A percentile compares a stretch with the other conserved stretches of the same genome.
phyloP scores from a whole-genome alignment of 2,888 invertebrate species.

The Lordiphosa andalusiaca region DNA sequence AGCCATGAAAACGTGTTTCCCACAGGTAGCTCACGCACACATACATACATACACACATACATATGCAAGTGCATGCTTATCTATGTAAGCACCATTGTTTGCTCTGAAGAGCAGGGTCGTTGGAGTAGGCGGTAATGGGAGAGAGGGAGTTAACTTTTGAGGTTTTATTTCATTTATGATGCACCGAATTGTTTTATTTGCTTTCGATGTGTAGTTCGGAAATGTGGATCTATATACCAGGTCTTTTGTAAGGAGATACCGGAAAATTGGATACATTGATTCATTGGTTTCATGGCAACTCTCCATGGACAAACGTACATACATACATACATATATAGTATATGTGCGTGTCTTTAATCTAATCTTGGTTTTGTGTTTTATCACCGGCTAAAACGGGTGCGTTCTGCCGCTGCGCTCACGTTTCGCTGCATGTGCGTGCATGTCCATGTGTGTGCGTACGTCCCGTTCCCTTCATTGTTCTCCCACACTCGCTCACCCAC shows the following conservation, averaged over 20 bases:
- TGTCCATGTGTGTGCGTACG: constrained; percentile 7
- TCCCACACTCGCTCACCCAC: constrained; percentile 8
- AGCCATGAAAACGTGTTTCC: constrained; percentile 58
- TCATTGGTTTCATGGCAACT: too few relatives aligned
- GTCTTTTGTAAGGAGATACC: too few relatives aligned
- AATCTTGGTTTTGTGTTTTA: constrained; percentile 1
- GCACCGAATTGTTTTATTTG: too few relatives aligned
- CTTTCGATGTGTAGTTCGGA: too few relatives aligned
- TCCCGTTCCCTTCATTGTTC: constrained; percentile 6
- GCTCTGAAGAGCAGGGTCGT: too few relatives aligned
- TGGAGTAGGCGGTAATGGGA: too few relatives aligned
- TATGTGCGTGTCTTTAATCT: background rate
- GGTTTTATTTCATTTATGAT: too few relatives aligned
- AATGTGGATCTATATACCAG: too few relatives aligned
- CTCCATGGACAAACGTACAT: too few relatives aligned
- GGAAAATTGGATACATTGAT: too few relatives aligned
- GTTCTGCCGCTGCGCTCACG: constrained; percentile 7
- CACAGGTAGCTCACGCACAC: constrained; percentile 54
- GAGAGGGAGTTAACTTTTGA: too few relatives aligned
- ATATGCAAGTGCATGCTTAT: background rate
- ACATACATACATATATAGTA: too few relatives aligned
- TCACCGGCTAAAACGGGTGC: background rate
- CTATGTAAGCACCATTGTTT: background rate
- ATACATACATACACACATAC: constrained; percentile 14
- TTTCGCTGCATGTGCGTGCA: constrained; percentile 21